Evolutionary conservation across 2,888 invertebrate species (phyloP), one percentile per base, ranked within the genome.

Genomic region (Pelosia muscerda): DNA sequence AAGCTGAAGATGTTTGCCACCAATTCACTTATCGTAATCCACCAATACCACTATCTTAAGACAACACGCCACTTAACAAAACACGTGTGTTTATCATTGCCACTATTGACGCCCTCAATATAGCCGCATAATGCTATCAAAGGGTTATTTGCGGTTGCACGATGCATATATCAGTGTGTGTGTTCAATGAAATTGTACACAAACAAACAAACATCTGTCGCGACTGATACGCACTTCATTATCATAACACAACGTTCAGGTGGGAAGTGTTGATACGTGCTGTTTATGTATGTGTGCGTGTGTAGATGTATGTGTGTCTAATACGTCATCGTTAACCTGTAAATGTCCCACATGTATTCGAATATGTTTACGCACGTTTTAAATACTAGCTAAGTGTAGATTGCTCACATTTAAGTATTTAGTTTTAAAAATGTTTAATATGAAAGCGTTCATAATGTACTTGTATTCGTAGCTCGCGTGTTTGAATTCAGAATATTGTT

Each of bases 171-270:
- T 63, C 71, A 38, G 38, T 55, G 71, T 82, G 78, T 76, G 76
- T 73, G 75, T 73, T 70, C 75, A 71, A 77, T 77, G 81, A 71
- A 79, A 82, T 77, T 76, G 79, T 78, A 74, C 67, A 76, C 80
- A 77, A 83, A 81, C 78, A 83, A 68, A 69, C 67, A 73, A 65
- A 63, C 71, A 72, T 68, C 67, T 69, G 76, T 74, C 76, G 71
- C 71, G 63, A 61, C 73, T 73, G 74, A 83, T 79, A 68, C 72
- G 65, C 69, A 72, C 71, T 73, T 71, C 65, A 75, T 79, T 80
- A 83, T 65, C 77, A 80, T 81, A 81, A 81, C 78, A 78, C 67
- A 72, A 74, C 63, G 61, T 57, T 56, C 68, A 75, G 78, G 74
- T 75, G 75, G 67, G n/a, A 57, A 57, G 57, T 56, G 26, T 28